These are phyloP conservation scores for Lysandra coridon DNA, from an alignment of 2,888 invertebrate species.

Conservation along the genomic window DNA sequence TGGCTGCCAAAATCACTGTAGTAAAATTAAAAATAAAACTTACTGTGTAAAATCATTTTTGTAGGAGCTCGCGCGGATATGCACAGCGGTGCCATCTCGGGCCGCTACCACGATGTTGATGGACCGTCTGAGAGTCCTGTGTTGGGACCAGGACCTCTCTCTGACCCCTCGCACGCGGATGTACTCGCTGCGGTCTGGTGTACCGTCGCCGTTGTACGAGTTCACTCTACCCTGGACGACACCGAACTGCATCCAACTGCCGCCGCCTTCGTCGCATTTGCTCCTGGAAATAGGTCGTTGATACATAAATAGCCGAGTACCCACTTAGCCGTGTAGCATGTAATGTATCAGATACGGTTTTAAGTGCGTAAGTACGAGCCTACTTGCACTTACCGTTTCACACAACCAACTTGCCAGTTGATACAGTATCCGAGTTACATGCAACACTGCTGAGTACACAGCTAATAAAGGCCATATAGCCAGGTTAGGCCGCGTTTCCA, in stretches of 20 bases:
- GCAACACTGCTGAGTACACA: no score
- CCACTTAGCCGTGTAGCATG: neutral
- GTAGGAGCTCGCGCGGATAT: conserved; percentile 76
- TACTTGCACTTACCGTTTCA: no score
- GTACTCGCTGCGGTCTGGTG: conserved; percentile 53
- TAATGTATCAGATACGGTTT: no score
- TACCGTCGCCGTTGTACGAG: conserved; percentile 63
- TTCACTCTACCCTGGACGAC: conserved; percentile 80
- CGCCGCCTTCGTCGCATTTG: conserved; percentile 54
- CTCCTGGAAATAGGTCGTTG: conserved; percentile 50
- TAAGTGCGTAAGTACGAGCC: no score
- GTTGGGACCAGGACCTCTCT: conserved; percentile 67
- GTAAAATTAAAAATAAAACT: conserved; percentile 46
- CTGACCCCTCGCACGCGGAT: conserved; percentile 77
- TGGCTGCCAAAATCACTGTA: no score
- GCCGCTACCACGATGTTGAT: conserved; percentile 63
- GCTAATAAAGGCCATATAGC: no score
- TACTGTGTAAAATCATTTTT: conserved; percentile 79
- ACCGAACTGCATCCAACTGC: conserved; percentile 84
- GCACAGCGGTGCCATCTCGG: conserved; percentile 79
- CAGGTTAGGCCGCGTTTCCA: no score
- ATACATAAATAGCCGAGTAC: neutral
- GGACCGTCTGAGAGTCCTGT: conserved; percentile 53
- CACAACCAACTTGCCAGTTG: no score
- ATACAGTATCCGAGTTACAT: no score